Percentiles rank a stretch among this genome's conserved stretches.
Conservation (phyloP, 2,113 vertebrate species). For the Eurystomus gularis region DNA sequence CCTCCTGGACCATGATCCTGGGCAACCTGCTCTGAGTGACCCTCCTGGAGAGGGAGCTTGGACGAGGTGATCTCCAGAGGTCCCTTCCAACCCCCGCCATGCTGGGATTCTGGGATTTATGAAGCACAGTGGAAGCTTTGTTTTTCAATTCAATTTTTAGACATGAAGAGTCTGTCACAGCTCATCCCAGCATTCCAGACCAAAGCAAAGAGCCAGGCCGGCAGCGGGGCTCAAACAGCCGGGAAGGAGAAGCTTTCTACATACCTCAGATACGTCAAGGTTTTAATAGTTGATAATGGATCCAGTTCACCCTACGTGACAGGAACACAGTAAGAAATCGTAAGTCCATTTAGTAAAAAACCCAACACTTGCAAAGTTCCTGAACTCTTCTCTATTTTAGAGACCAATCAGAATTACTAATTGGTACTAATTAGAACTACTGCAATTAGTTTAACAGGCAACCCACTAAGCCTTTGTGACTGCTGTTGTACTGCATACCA, state of each 20-base stretch:
- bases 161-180: neutral
- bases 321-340: neutral
- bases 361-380: neutral
- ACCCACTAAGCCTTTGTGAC: neutral
- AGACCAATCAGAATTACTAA: neutral
- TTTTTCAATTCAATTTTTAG: neutral
- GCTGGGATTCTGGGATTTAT: neutral
- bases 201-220: neutral
- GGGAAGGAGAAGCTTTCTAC: neutral
- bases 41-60: neutral
- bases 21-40: neutral
- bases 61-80: neutral
- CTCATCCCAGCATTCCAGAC: neutral
- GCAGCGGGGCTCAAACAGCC: neutral
- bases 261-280: slow-evolving; percentile 90
- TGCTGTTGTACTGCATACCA: neutral
- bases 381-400: neutral
- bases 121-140: fast-evolving
- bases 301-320: slow-evolving; percentile 89
- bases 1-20: neutral
- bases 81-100: neutral
- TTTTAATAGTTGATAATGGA: slow-evolving; percentile 87
- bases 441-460: neutral
- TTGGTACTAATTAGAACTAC: neutral
- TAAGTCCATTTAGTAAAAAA: neutral